Percentiles rank a stretch among this genome's conserved stretches.
Evolutionary conservation across 2,797 vertebrate genomes (phyloP).

Genomic region (Phrynocephalus forsythii): DNA sequence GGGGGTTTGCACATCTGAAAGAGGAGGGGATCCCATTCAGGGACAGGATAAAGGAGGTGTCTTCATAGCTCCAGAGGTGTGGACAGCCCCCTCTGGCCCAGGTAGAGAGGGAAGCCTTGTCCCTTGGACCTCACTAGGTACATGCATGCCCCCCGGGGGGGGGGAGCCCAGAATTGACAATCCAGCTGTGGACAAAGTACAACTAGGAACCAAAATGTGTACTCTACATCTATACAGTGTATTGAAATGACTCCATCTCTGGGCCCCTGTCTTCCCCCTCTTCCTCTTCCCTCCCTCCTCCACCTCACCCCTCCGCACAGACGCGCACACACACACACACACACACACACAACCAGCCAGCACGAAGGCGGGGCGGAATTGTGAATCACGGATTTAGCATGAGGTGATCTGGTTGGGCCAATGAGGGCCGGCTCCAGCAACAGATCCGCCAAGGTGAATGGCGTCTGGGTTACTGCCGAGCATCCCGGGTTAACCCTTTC

Average conservation of each 20-base stretch:
- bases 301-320: neutral
- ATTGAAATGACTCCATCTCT: neutral
- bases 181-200: neutral
- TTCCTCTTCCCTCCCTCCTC: too few species aligned
- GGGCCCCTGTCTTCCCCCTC: neutral
- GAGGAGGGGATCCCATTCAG: slow-evolving; percentile 74
- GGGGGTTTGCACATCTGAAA: neutral
- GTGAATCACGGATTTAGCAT: slow-evolving; percentile 83
- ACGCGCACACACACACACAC: too few species aligned
- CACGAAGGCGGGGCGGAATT: slow-evolving; percentile 28
- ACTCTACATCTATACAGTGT: neutral
- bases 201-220: neutral
- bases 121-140: neutral
- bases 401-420: slow-evolving; percentile 93
- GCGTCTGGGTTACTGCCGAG: slow-evolving; percentile 84
- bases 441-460: slow-evolving; percentile 66
- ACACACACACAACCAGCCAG: neutral
- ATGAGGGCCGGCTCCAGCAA: slow-evolving; percentile 80
- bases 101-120: too few species aligned
- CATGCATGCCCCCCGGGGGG: too few species aligned
- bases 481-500: slow-evolving; percentile 63
- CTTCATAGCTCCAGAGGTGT: slow-evolving; percentile 60
- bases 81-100: too few species aligned
- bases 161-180: neutral
- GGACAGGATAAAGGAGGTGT: slow-evolving; percentile 51